These are phyloP conservation scores for Hymenopus coronatus DNA, from an alignment of 2,888 invertebrate genomes.

Conservation along the genomic window DNA sequence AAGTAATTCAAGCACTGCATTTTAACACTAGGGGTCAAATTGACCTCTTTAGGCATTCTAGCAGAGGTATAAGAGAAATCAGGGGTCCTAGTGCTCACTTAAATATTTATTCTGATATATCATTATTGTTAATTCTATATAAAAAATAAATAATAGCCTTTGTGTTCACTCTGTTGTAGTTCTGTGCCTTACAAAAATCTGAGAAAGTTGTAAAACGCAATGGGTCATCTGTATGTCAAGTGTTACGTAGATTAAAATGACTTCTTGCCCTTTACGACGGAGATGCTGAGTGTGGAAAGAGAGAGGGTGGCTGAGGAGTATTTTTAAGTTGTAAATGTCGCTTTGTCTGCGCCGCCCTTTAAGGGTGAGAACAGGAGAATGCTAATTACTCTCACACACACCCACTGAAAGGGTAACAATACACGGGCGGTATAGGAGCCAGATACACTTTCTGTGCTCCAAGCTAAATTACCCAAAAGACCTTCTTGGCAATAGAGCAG, in stretches of 20 bases:
- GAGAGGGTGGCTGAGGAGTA: neutral
- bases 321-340: constrained; percentile 22
- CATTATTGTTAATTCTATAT: too few species aligned
- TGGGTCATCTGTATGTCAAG: neutral
- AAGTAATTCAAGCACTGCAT: too few species aligned
- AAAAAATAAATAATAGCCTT: too few species aligned
- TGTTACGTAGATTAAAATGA: neutral
- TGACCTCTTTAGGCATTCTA: too few species aligned
- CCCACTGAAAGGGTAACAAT: constrained; percentile 2
- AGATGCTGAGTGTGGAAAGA: neutral
- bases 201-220: neutral
- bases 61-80: too few species aligned
- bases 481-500: neutral
- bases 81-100: too few species aligned
- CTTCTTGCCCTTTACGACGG: constrained; percentile 3
- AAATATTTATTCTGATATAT: too few species aligned
- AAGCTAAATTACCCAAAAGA: neutral
- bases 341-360: constrained; percentile 21
- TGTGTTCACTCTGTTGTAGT: too few species aligned
- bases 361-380: neutral
- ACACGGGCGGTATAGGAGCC: neutral
- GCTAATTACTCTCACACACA: neutral
- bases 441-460: neutral
- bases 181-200: neutral
- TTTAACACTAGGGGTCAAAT: too few species aligned